Conservation (phyloP, 2,888 invertebrate genomes). For the Lasioglossum calceatum region DNA sequence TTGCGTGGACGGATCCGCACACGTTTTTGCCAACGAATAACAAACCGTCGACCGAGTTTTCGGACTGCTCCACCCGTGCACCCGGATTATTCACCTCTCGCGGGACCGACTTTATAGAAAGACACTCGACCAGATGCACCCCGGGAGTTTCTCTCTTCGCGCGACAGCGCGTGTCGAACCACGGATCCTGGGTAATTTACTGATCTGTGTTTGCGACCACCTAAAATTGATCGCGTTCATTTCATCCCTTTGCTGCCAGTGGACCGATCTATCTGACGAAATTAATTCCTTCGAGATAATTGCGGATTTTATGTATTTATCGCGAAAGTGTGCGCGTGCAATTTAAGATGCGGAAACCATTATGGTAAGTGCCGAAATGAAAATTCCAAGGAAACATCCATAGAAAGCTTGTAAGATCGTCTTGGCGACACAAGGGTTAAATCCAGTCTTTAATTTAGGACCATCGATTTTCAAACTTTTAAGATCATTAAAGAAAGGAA, state of each 20-base stretch:
- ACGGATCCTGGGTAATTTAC: neutral
- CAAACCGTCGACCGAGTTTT: neutral
- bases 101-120: neutral
- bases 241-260: too few species aligned
- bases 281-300: too few species aligned
- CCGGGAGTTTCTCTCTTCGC: neutral
- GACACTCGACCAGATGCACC: neutral
- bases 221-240: neutral
- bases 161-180: neutral
- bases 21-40: constrained; percentile 13
- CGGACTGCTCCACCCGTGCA: neutral
- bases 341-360: too few species aligned
- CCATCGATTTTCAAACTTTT: too few species aligned
- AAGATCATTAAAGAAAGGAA: too few species aligned
- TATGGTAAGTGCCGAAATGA: too few species aligned
- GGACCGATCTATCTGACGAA: too few species aligned
- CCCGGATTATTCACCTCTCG: neutral
- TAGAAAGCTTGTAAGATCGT: too few species aligned
- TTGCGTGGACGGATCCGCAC: neutral
- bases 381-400: too few species aligned
- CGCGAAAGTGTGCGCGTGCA: neutral
- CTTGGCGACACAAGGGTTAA: too few species aligned
- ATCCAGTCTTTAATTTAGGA: too few species aligned
- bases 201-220: neutral
- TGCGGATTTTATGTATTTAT: neutral